Evolutionary conservation across 2,113 vertebrate genomes (phyloP), one percentile per base, ranked within the genome.

Genomic region (Mesitornis unicolor): DNA sequence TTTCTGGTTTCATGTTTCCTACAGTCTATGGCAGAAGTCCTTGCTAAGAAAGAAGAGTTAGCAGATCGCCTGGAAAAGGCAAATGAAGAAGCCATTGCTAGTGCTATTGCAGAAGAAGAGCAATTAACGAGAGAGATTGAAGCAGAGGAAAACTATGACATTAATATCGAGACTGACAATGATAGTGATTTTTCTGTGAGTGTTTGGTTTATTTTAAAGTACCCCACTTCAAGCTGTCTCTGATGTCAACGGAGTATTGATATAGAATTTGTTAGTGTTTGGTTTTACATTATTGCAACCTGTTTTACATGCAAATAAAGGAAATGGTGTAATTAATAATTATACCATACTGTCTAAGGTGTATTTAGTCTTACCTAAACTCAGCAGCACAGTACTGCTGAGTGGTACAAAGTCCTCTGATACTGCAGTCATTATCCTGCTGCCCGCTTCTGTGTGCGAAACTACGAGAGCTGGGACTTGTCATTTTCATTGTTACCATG

Each of bases 21-120:
- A 1, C 97, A 99, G 98, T 99, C 99, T 68, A 99, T 99, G 99
- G 99, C 99, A 74, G 99, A 99, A 97, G 99, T 99, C 20, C 98
- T 99, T 50, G 99, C 99, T 33, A 99, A 99, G 94, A 99, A 99
- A 89, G 99, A 99, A 94, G 99, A 99, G 97, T 94, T 99, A 64
- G 99, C 99, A 10, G 99, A 99, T 95, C 99, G 99, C 4, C 97
- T 99, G 82, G 99, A 99, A 96, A 99, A 98, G 89, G 99, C 99
- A 68, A 99, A 99, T 5, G 99, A 99, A 91, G 99, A 99, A 97
- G 99, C 99, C 36, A 99, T 99, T 33, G 99, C 99, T 29, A 99
- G 99, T 71, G 99, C 99, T 61, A 99, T 99, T 73, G 99, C 99
- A 21, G 99, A 99, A 94, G 99, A 99, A 51, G 99, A 99, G 53